phyloP scores from a whole-genome alignment of 2,797 vertebrate genomes.

The Scarus forsteni region DNA sequence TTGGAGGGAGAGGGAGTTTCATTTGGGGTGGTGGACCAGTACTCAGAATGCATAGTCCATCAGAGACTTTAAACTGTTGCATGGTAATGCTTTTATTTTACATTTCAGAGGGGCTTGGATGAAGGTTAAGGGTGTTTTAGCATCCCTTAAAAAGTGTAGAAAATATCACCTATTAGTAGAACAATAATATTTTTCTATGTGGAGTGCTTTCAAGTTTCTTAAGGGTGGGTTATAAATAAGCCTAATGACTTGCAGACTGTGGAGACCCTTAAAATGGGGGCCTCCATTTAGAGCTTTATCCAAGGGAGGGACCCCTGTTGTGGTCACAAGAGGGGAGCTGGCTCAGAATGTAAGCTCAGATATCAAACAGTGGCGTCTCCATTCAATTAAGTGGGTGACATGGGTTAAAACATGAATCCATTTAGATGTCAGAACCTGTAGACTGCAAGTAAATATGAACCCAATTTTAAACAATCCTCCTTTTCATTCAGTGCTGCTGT shows the following conservation, averaged over 20 bases:
- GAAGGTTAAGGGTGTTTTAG: too few relatives aligned
- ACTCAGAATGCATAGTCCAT: too few relatives aligned
- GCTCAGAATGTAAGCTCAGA: slow-evolving; percentile 58
- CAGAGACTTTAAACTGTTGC: too few relatives aligned
- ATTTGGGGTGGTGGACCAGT: too few relatives aligned
- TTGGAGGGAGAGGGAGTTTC: too few relatives aligned
- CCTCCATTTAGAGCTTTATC: slow-evolving; percentile 51
- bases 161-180: not conserved
- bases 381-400: slow-evolving; percentile 39
- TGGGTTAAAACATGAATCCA: slow-evolving; percentile 36
- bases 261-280: slow-evolving; percentile 51
- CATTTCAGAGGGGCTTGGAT: too few relatives aligned
- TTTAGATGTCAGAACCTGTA: slow-evolving; percentile 44
- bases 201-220: slow-evolving; percentile 32
- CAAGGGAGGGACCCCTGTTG: slow-evolving; percentile 69
- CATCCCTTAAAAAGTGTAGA: too few relatives aligned
- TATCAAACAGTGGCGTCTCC: slow-evolving; percentile 67
- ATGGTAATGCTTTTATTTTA: too few relatives aligned
- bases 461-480: slow-evolving; percentile 54
- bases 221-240: slow-evolving; percentile 63
- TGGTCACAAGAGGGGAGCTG: slow-evolving; percentile 49
- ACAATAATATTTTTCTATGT: slow-evolving; percentile 35
- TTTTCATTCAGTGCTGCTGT: slow-evolving; percentile 44
- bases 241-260: slow-evolving; percentile 72
- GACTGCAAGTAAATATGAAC: slow-evolving; percentile 51